phyloP scores from a whole-genome alignment of 2,797 vertebrate genomes.

The Muscicapa comitata region DNA sequence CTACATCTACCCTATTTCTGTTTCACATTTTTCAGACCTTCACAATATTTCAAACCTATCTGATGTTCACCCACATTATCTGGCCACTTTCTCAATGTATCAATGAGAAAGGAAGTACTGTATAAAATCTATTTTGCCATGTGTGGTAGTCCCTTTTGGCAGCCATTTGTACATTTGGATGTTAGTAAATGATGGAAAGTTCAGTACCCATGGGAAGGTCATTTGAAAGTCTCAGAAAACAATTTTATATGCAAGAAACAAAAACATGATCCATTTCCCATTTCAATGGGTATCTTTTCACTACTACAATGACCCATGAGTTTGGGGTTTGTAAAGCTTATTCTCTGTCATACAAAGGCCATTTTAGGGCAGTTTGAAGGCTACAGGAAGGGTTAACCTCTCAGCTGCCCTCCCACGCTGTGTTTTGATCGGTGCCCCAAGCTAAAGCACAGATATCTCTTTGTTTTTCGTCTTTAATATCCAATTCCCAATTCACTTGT shows the following conservation, averaged over 20 bases:
- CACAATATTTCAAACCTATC: not conserved
- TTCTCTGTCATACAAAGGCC: conserved; percentile 36
- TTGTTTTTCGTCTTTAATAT: conserved; percentile 86
- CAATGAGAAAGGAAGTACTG: not conserved
- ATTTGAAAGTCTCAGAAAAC: conserved; percentile 42
- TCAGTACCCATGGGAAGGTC: conserved; percentile 25
- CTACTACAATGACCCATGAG: conserved; percentile 25
- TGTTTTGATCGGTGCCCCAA: conserved; percentile 85
- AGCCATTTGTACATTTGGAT: not conserved
- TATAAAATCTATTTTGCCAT: not conserved
- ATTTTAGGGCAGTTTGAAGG: conserved; percentile 23
- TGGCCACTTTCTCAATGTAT: not conserved
- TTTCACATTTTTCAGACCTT: not conserved
- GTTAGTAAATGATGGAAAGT: conserved; percentile 39
- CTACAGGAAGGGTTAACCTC: conserved; percentile 55
- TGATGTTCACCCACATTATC: not conserved
- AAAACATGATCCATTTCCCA: conserved; percentile 32
- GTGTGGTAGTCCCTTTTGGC: not conserved
- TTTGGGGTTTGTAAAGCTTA: conserved; percentile 56
- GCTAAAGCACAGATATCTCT: conserved; percentile 82
- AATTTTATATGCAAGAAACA: conserved; percentile 46
- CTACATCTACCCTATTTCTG: not conserved
- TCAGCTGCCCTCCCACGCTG: conserved; percentile 72
- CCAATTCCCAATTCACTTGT: conserved; percentile 82
- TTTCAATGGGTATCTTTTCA: conserved; percentile 39